Base-by-base conservation (phyloP, 1,140 invertebrate species). In the Danaus plexippus region DNA sequence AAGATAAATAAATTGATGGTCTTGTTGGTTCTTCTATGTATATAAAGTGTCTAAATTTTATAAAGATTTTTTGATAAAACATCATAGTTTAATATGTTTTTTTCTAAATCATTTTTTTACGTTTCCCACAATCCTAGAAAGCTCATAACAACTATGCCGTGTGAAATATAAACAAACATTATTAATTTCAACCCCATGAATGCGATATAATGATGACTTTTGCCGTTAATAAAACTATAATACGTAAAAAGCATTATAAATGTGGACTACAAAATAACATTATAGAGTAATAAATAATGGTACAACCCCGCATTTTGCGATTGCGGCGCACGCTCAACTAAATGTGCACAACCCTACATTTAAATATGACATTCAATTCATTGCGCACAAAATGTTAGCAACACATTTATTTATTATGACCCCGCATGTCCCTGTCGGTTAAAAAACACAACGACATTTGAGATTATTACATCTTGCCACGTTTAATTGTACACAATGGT, bases 381-480 rank as follows among this genome's bases (percentile, higher is more conserved):
- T 85, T 81, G 77, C 77, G 71, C 71, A 70, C 68, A 77, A 56
- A 79, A 77, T 74, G 76, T 76, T 70, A 70, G 69, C 66, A 66
- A 56, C 64, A 52, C 69, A 71, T 62, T 73, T 79, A 77, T 80
- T 80, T 80, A 77, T 78, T 75, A 68, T 67, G 65, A 76, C 79
- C 80, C 80, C 77, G 74, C 75, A 83, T 85, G 77, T 79, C 66
- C 67, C 73, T 72, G 56, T 55, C 61, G 67, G 66, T 71, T 77
- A 78, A 81, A 80, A 77, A 80, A 75, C 57, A 84, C 75, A 84
- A 85, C 77, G 73, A 81, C 68, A 73, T 75, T 74, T 57, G 76
- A 78, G 75, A 86, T 82, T 80, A 84, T 86, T 80, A 83, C 75
- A 82, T 86, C 78, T 84, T 76, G 73, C 78, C 75, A 80, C 71